These are phyloP conservation scores for Dasyornis broadbenti DNA, from an alignment of 2,113 vertebrate species.

Conservation along the genomic window DNA sequence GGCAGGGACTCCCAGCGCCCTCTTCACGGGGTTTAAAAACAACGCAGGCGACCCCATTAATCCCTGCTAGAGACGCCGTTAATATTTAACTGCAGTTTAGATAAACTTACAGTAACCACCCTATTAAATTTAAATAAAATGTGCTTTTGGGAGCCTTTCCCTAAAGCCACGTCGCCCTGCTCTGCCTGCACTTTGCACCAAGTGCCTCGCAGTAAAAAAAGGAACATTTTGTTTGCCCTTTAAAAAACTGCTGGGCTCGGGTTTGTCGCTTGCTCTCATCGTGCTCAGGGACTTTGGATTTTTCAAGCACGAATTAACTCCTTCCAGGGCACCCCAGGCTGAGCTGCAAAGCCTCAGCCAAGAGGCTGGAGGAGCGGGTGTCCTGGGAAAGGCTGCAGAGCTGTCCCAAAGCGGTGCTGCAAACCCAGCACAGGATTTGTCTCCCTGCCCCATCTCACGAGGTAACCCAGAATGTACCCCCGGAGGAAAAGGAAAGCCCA, in stretches of 20 bases:
- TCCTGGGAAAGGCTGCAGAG: neutral
- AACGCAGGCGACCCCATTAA: constrained; percentile 31
- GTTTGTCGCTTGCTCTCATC: neutral
- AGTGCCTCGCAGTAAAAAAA: constrained; percentile 11
- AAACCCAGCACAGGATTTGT: neutral
- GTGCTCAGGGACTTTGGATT: neutral
- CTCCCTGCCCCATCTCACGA: neutral
- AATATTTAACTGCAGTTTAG: constrained; percentile 75
- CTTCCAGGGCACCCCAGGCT: neutral
- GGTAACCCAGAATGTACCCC: fast-evolving
- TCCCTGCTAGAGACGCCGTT: constrained; percentile 60
- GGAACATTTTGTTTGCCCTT: constrained; percentile 50
- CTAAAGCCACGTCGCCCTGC: constrained; percentile 38
- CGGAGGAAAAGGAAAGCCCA: neutral
- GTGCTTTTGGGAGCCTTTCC: constrained; percentile 67
- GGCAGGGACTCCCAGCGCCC: neutral
- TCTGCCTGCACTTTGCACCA: neutral
- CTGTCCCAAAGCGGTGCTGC: neutral
- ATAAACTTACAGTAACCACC: constrained; percentile 68
- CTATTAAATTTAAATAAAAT: constrained; percentile 69
- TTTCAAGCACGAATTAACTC: neutral
- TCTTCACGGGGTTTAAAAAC: neutral
- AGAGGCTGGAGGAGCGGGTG: neutral
- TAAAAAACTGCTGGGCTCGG: neutral
- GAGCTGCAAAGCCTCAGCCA: neutral